Evolutionary conservation across 2,797 vertebrate genomes (phyloP).

Genomic region (Diglossa cyanea): DNA sequence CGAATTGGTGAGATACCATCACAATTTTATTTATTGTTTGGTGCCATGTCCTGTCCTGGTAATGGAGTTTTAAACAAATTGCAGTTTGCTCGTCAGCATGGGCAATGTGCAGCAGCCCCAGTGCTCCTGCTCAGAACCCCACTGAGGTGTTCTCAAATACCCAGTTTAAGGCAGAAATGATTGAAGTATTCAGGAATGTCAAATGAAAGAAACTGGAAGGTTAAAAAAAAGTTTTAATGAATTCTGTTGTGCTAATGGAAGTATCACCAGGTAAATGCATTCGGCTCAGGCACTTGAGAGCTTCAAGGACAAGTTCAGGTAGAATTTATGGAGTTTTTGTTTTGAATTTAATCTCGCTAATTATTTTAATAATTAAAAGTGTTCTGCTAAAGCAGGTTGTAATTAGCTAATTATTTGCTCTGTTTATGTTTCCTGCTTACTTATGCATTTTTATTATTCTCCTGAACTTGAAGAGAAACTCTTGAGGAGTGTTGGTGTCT

Average conservation of each 20-base stretch:
- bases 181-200: not conserved
- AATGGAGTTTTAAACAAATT: not conserved
- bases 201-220: not conserved
- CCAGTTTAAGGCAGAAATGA: not conserved
- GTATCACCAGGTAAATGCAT: constrained; percentile 40
- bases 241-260: constrained; percentile 27
- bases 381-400: constrained; percentile 65
- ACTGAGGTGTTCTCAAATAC: not conserved
- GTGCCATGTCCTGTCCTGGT: not conserved
- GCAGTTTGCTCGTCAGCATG: not conserved
- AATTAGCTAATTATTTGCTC: constrained; percentile 73
- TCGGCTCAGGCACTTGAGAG: constrained; percentile 61
- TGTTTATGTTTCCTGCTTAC: constrained; percentile 66
- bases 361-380: constrained; percentile 76
- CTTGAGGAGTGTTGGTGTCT: not conserved
- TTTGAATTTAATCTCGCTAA: constrained; percentile 67
- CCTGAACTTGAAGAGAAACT: constrained; percentile 16
- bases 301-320: constrained; percentile 68
- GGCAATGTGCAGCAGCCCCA: accelerated
- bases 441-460: constrained; percentile 47
- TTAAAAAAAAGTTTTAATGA: not conserved
- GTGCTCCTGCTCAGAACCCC: not conserved
- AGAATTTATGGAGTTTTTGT: constrained; percentile 49
- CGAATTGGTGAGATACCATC: not conserved
- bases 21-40: not conserved